Evolutionary conservation across 2,888 invertebrate species (phyloP), one percentile per base, ranked within the genome.

Genomic region (Ernsta delagoae): DNA sequence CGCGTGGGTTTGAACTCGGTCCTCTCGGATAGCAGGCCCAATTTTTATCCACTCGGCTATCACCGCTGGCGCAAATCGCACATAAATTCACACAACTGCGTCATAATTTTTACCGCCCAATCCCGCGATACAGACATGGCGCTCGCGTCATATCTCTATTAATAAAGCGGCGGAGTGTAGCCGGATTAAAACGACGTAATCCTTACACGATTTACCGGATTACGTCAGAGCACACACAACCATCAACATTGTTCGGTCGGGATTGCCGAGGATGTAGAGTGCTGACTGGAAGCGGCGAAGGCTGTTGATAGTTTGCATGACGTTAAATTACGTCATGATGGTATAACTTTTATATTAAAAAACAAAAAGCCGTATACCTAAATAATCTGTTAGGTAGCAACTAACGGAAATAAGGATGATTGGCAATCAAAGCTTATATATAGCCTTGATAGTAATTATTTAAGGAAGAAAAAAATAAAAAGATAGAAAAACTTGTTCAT

Each of bases 131-230:
- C 54, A 54, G 54, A 54, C 45, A 61, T 43, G 39, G 39, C 43
- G 43, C 9, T 61, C 67, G 59, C 59, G 34, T 54, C 60, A 60
- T 61, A 41, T 48, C 45, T 45, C 66, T 66, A 66, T 66, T 66
- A 60, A 66, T 66, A 68, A 68, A 62, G 62, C 43, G 45, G 62
- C 70, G 59, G 72, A 72, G 63, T 72, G 73, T 67, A 62, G 65
- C 60, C 63, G 75, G 78, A 77, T 78, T 78, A 76, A 77, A 77
- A 71, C 73, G 70, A 70, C 70, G 75, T 78, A 78, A 79, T 77
- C 78, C 79, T 65, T n/a, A 41, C 70, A 72, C 72, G 76, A 73
- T 75, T 77, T 77, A 75, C 71, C 69, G 78, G 80, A 77, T 80
- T 79, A 79, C 72, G 71, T 70, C 67, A 72, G 72, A 73, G 63